Evolutionary conservation across 2,113 vertebrate species (phyloP), one percentile per base, ranked within the genome.

Genomic region (Cervus canadensis): DNA sequence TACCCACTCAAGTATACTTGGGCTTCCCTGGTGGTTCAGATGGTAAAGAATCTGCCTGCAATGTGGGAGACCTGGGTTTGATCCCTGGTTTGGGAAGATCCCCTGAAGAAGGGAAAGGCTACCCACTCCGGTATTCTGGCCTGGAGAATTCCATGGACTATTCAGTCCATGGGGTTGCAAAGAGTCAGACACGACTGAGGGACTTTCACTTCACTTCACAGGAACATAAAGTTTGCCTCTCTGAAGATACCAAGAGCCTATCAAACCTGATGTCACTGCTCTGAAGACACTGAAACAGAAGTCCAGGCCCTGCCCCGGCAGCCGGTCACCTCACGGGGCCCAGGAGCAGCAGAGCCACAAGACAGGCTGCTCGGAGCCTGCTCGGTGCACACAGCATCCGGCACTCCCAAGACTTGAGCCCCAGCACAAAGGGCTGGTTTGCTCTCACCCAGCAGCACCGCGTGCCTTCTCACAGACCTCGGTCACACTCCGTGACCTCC

Each of bases 181-280:
- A 71, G 67, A 12, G 19, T 40, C n/a, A 71, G n/a, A 71, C n/a
- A 40, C 19, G 6, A 36, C 67, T 71, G 19, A 36, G 5, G 0
- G 1, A 71, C 67, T 71, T 40, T 40, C 67, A 71, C 19, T 71
- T 71, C n/a, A 71, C n/a, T 71, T 71, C 67, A 23, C 10, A 71
- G 5, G 64, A 78, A 16, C 89, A 85, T 78, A 95, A 96, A 87
- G 25, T 48, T 67, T 84, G 83, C 52, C 67, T 94, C 83, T 95
- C 52, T 17, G 52, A 94, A 94, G 79, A 36, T 4, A 11, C 30
- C 89, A 82, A 76, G 16, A 81, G 92, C 54, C 87, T 74, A 90
- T 95, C 84, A 78, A 88, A 91, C 96, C 81, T 92, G 94, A 92
- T 54, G 94, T 82, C 91, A 92, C 45, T 90, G 87, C 64, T 96